Evolutionary conservation across 2,888 invertebrate species (phyloP), one percentile per base, ranked within the genome.

Genomic region (Callimorpha dominula): DNA sequence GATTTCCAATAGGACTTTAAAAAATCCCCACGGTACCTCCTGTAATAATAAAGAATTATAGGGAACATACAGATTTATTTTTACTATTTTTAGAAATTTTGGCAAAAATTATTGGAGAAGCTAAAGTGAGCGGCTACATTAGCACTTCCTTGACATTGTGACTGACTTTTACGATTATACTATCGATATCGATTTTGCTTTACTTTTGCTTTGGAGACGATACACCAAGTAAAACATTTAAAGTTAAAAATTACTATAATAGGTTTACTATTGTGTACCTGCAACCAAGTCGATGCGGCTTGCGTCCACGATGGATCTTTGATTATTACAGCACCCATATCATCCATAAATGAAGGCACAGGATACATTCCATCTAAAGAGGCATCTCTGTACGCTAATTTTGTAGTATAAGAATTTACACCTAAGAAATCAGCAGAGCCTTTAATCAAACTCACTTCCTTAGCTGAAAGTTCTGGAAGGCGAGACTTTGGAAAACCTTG

Each of bases 351-450:
- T 0, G 96, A 96, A 0, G 95, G 95, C 0, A 88, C 84, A 0
- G 87, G 63, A 54, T 91, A 92, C 90, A 92, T 87, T 67, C 94
- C 94, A 8, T 93, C 92, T 70, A 91, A 80, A 42, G 90, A 93
- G 1, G 87, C 91, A 74, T 90, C 90, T 78, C 89, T 87, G 73
- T 93, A 92, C 0, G 94, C 93, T 78, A 96, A 70, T 76, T 90
- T 91, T 0, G 96, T 93, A 0, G 97, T 96, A 88, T 97, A 97
- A 73, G 97, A 95, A 85, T 97, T 97, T 8, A 97, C 81, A 0
- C 97, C 97, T 50, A 97, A 92, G 88, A 97, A 97, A 87, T 97
- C 97, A 0, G 97, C 95, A 6, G 97, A 96, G 4, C 96, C 97
- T 43, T 92, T 93, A 65, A 98, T 96, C 42, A 93, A 88, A 52